These are phyloP conservation scores for Sitodiplosis mosellana DNA, from an alignment of 1,140 invertebrate species.

Conservation along the genomic window DNA sequence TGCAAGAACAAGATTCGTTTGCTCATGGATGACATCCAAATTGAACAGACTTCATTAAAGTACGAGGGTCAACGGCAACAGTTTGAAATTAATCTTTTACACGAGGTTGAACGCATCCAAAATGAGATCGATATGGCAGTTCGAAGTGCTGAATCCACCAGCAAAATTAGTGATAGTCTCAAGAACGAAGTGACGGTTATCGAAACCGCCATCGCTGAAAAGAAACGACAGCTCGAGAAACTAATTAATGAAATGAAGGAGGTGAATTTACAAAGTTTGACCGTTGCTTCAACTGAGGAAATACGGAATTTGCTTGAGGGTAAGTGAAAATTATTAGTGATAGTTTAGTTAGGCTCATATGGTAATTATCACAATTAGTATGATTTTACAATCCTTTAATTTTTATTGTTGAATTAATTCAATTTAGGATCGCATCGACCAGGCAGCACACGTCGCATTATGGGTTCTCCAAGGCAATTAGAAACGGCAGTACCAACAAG, in stretches of 20 bases:
- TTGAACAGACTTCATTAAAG: conserved; percentile 18
- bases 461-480: conserved; percentile 73
- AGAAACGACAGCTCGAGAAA: conserved; percentile 67
- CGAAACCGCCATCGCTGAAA: conserved; percentile 63
- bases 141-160: conserved; percentile 58
- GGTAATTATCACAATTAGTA: too few relatives aligned
- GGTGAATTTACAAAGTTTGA: conserved; percentile 72
- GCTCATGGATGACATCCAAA: conserved; percentile 41
- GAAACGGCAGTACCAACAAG: conserved; percentile 86
- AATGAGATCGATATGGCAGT: conserved; percentile 66
- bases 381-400: conserved; percentile 3
- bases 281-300: conserved; percentile 66
- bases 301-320: conserved; percentile 60
- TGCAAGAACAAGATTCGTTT: conserved; percentile 77
- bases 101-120: conserved; percentile 63
- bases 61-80: conserved; percentile 32
- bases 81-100: conserved; percentile 52
- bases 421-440: conserved; percentile 53
- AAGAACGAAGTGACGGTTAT: conserved; percentile 57
- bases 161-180: conserved; percentile 59
- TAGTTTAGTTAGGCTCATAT: too few relatives aligned
- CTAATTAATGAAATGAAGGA: conserved; percentile 80
- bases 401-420: conserved; percentile 10
- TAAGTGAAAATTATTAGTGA: conserved; percentile 23
- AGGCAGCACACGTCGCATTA: conserved; percentile 72